A percentile compares a stretch with the other conserved stretches of the same genome.
These are phyloP conservation scores for Rhinogobio ventralis DNA, from an alignment of 2,797 vertebrate species.

Conservation along the genomic window DNA sequence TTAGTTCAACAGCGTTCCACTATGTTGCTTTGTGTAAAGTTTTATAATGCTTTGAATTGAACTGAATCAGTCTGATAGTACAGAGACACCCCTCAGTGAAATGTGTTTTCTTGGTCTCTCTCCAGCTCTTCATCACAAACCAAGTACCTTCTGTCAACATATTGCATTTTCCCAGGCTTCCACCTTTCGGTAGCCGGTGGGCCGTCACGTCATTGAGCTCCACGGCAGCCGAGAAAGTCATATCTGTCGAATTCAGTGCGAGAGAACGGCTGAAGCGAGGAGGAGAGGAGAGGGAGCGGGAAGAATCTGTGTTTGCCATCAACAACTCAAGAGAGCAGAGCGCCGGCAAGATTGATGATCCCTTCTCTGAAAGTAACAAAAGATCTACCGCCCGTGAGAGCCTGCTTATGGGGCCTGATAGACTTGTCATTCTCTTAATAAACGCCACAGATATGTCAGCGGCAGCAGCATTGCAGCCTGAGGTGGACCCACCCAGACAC, in stretches of 20 bases:
- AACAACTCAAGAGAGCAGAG: conserved; percentile 85
- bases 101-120: conserved; percentile 16
- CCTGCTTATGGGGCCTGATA: conserved; percentile 90
- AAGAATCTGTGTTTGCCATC: conserved; percentile 80
- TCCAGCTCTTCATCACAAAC: conserved; percentile 74
- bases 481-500: conserved; percentile 44
- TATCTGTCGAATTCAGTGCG: conserved; percentile 70
- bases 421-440: conserved; percentile 91
- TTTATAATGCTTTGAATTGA: conserved; percentile 37
- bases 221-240: conserved; percentile 77
- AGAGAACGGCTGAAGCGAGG: conserved; percentile 72
- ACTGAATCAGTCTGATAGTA: conserved; percentile 11
- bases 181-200: conserved; percentile 74
- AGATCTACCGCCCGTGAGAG: conserved; percentile 85
- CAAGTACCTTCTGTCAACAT: conserved; percentile 79
- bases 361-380: conserved; percentile 82
- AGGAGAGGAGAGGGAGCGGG: conserved; percentile 50
- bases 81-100: conserved; percentile 33
- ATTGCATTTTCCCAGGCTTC: conserved; percentile 77
- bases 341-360: conserved; percentile 90
- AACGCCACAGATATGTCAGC: conserved; percentile 87
- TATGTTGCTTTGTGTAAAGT: conserved; percentile 24
- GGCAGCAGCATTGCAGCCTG: conserved; percentile 63
- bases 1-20: conserved; percentile 4
- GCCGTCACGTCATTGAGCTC: conserved; percentile 75